phyloP scores from a whole-genome alignment of 2,113 vertebrate genomes.

The Onychostruthus taczanowskii region DNA sequence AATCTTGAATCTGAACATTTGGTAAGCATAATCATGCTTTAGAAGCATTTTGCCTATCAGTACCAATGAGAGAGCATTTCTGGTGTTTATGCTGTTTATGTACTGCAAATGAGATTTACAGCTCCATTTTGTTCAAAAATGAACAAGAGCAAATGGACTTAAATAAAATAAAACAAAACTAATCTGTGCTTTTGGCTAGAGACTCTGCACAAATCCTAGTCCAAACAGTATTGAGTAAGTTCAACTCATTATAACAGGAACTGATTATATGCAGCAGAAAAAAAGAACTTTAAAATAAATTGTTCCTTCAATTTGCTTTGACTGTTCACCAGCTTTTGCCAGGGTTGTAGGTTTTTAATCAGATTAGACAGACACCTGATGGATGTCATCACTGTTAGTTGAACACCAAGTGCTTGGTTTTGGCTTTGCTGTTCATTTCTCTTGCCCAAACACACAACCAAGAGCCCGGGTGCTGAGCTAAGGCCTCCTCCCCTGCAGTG shows the following conservation, averaged over 20 bases:
- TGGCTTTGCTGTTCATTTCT: background rate
- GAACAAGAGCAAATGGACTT: constrained; percentile 36
- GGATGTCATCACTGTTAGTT: background rate
- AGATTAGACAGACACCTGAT: background rate
- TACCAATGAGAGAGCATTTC: background rate
- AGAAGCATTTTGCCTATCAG: background rate
- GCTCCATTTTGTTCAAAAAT: constrained; percentile 19
- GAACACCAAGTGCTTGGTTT: background rate
- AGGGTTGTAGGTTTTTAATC: background rate
- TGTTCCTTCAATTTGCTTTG: background rate
- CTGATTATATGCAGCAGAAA: background rate
- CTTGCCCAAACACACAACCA: background rate
- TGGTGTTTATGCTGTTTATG: constrained; percentile 4
- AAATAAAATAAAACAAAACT: constrained; percentile 41
- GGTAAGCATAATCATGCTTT: background rate
- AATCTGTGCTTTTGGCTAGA: constrained; percentile 37
- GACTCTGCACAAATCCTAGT: background rate
- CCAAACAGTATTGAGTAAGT: background rate
- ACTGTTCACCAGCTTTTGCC: background rate
- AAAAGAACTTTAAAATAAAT: background rate
- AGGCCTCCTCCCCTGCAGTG: background rate
- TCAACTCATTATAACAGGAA: background rate
- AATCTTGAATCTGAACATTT: background rate
- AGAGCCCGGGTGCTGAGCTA: background rate
- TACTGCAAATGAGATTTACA: constrained; percentile 17